Base-by-base conservation (phyloP, 2,797 vertebrate genomes). In the Poliocrania exsul region DNA sequence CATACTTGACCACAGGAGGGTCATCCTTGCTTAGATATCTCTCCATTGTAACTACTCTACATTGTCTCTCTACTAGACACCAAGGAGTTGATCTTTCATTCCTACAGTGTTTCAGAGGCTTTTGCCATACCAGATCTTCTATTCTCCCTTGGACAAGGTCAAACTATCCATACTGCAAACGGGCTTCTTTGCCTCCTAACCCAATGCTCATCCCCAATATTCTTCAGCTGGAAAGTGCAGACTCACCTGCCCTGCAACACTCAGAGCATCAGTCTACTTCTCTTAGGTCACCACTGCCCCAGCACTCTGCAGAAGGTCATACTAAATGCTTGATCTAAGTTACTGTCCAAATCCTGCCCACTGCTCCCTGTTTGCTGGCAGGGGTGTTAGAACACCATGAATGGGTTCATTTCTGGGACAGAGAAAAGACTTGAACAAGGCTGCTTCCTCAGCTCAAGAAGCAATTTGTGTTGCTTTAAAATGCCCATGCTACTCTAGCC, bases 401-500 rank as follows among this genome's bases (percentile, higher is more conserved):
- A 31, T 1, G 4, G 6, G 5, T 53, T 85, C 11, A 8, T 6
- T 44, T 79, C 12, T 49, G 17, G 26, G 51, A 73, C 16, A 37
- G 25, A 75, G 35, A 25, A 0, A 3, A 19, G 20, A 25, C 17
- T 51, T 0, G 0, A 33, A 16, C 38, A 69, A 69, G 11, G 25
- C 8, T 86, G 12, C 20, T 78, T 73, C 64, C 33, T 81, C 61
- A 71, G 16, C 35, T 88, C 20, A 25, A 74, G 33, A 8, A 84
- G 49, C 17, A 67, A 16, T 54, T 64, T 13, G 4, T 49, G 5
- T 71, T 74, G 23, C 9, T 86, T 78, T 71, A 25, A 54, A 78
- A 14, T 7, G 12, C 28, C 6, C 24, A 5, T 9, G 7, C 7
- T 57, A 17, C 17, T 14, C 5, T 2, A 17, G 24, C 35, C 21